These are phyloP conservation scores for Chionomys nivalis DNA, from an alignment of 2,113 vertebrate species.

Conservation along the genomic window DNA sequence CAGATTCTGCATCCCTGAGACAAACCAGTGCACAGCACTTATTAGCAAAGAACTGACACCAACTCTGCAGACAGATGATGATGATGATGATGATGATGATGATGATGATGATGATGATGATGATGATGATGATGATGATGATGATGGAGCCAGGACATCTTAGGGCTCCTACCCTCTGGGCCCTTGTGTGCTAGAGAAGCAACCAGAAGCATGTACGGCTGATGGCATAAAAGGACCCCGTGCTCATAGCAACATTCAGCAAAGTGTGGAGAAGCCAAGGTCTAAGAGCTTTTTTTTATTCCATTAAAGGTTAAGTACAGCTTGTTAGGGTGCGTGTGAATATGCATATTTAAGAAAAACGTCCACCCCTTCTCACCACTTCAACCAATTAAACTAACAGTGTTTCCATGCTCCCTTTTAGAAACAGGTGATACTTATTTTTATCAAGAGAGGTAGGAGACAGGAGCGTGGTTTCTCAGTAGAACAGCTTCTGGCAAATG, in stretches of 20 bases:
- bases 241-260: not conserved
- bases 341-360: not conserved
- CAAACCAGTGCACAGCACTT: too few species aligned
- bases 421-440: not conserved
- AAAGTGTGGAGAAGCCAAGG: not conserved
- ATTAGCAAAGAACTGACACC: not conserved
- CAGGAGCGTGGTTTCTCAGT: too few species aligned
- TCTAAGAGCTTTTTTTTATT: not conserved
- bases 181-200: not conserved
- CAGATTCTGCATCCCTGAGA: not conserved
- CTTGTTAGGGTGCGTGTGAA: not conserved
- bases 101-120: too few species aligned
- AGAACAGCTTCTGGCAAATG: not conserved
- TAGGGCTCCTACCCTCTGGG: not conserved
- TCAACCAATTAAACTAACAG: not conserved
- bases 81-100: too few species aligned
- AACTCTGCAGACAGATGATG: fast-evolving
- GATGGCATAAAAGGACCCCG: not conserved
- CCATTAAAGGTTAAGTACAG: not conserved
- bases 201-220: not conserved
- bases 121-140: too few species aligned
- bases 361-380: not conserved
- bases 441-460: not conserved
- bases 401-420: not conserved
- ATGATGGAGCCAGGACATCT: not conserved